Conservation (phyloP, 2,113 vertebrate species). For the Mus spicilegus region DNA sequence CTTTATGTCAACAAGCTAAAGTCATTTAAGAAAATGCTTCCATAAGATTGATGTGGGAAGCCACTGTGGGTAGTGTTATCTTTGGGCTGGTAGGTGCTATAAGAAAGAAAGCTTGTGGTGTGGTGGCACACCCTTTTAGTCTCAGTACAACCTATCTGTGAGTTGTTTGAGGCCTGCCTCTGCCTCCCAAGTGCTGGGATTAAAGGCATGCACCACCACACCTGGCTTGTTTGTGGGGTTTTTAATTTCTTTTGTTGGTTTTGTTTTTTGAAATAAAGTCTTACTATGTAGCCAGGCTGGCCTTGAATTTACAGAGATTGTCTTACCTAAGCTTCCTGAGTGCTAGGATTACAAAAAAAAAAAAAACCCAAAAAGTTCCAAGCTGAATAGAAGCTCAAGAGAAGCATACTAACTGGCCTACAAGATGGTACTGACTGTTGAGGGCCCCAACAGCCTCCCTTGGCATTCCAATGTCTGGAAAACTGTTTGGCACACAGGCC, state of each 20-base stretch:
- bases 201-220: too few relatives aligned
- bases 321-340: neutral
- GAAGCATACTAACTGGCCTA: constrained; percentile 14
- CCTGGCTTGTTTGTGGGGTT: too few relatives aligned
- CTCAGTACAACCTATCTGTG: neutral
- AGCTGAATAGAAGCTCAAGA: neutral
- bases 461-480: neutral
- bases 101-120: neutral
- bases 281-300: neutral
- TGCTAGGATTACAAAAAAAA: neutral
- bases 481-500: neutral
- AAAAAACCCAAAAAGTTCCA: too few relatives aligned
- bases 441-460: neutral
- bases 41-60: neutral
- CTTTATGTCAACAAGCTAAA: neutral
- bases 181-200: too few relatives aligned
- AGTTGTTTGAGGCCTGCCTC: neutral
- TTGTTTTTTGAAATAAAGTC: neutral
- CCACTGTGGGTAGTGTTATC: neutral
- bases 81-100: neutral
- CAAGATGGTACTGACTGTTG: neutral
- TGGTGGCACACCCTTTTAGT: neutral
- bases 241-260: neutral
- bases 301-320: neutral
- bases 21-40: neutral